phyloP scores from a whole-genome alignment of 2,888 invertebrate genomes.

The Protophormia terraenovae region DNA sequence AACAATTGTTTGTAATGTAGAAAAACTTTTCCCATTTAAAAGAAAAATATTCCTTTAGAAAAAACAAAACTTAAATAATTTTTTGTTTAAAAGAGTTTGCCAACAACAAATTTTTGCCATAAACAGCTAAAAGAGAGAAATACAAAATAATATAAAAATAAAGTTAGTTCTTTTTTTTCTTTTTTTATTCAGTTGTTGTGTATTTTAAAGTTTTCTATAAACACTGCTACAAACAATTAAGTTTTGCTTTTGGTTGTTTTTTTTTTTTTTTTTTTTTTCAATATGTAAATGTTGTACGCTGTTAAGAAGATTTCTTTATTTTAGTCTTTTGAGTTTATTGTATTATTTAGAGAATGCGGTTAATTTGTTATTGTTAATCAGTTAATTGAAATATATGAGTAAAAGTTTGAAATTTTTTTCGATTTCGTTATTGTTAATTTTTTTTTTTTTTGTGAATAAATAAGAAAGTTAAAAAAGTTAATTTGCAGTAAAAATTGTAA shows the following conservation, averaged over 20 bases:
- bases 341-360: constrained; percentile 59
- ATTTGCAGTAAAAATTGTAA: constrained; percentile 40
- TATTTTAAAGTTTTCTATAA: constrained; percentile 47
- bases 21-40: constrained; percentile 71
- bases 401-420: constrained; percentile 38
- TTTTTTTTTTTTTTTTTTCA: neutral
- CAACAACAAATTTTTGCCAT: constrained; percentile 3
- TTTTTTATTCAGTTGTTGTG: constrained; percentile 27
- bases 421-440: neutral
- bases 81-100: constrained; percentile 27
- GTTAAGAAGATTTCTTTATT: neutral
- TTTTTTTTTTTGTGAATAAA: neutral
- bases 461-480: constrained; percentile 31
- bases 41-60: constrained; percentile 53
- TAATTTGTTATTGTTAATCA: constrained; percentile 69
- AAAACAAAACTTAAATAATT: neutral
- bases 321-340: neutral
- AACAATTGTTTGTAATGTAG: constrained; percentile 64
- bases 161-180: constrained; percentile 34
- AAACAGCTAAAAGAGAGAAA: constrained; percentile 35
- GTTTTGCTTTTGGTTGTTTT: constrained; percentile 18
- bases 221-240: constrained; percentile 47
- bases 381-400: constrained; percentile 67
- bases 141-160: neutral
- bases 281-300: constrained; percentile 24